These are phyloP conservation scores for Trematocara stigmaticum DNA, from an alignment of 2,113 vertebrate species.

Conservation along the genomic window DNA sequence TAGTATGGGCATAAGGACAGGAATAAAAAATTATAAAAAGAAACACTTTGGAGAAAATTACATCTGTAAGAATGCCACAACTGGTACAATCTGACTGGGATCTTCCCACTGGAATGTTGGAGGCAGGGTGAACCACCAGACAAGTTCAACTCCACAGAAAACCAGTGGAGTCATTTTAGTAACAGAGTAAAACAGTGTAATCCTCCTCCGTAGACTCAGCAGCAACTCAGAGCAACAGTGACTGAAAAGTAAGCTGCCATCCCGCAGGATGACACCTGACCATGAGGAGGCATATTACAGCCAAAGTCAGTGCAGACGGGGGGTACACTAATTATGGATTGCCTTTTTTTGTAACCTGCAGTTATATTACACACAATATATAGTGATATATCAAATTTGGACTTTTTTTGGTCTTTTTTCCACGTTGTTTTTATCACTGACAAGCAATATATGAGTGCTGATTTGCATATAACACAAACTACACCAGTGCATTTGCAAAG, in stretches of 20 bases:
- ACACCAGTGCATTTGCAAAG: not conserved
- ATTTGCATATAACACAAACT: not conserved
- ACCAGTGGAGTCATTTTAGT: not conserved
- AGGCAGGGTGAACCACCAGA: not conserved
- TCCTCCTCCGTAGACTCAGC: not conserved
- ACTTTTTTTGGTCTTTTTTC: not conserved
- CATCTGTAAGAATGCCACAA: not conserved
- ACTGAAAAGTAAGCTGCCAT: not conserved
- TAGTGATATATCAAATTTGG: fast-evolving
- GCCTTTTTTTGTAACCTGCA: not conserved
- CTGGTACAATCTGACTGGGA: not conserved
- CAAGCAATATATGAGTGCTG: not conserved
- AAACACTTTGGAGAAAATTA: not conserved
- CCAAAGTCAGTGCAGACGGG: fast-evolving
- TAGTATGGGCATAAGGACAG: not conserved
- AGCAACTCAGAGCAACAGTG: not conserved
- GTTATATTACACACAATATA: not conserved
- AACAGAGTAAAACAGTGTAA: not conserved
- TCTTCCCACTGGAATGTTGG: not conserved
- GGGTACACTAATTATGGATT: not conserved
- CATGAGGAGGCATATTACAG: fast-evolving
- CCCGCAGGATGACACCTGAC: not conserved
- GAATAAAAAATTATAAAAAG: not conserved
- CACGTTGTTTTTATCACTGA: not conserved
- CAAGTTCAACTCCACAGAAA: not conserved